A percentile compares a stretch with the other conserved stretches of the same genome.
Conservation (phyloP, 2,113 vertebrate genomes). For the Paratilapia polleni region DNA sequence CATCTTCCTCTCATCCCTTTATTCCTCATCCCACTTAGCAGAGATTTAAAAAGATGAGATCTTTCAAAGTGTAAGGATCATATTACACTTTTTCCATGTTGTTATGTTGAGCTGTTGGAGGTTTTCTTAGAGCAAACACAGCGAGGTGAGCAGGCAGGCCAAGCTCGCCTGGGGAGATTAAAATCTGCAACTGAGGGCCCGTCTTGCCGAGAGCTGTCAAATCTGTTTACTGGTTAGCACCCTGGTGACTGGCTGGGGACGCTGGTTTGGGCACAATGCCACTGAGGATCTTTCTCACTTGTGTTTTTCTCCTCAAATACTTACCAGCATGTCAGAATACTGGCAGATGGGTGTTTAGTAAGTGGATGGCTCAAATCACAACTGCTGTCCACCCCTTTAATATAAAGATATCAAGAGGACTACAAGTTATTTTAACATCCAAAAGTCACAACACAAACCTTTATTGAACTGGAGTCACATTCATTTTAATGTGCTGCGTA, state of each 20-base stretch:
- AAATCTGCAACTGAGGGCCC: conserved; percentile 48
- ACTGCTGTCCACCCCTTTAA: background rate
- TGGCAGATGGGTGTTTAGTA: background rate
- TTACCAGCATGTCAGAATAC: background rate
- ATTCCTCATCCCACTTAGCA: conserved; percentile 42
- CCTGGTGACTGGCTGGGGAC: conserved; percentile 12
- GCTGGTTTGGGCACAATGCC: conserved; percentile 11
- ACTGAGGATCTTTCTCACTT: conserved; percentile 19
- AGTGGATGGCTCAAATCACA: background rate
- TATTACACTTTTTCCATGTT: conserved; percentile 50
- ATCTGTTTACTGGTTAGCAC: conserved; percentile 59
- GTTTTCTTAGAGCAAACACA: conserved; percentile 43
- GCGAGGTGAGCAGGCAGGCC: conserved; percentile 57
- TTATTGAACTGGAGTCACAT: background rate
- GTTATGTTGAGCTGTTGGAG: conserved; percentile 42
- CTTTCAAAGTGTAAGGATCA: conserved; percentile 58
- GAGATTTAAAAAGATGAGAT: conserved; percentile 55
- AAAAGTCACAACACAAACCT: background rate
- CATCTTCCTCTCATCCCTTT: background rate
- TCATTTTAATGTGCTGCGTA: background rate
- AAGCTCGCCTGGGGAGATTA: conserved; percentile 61
- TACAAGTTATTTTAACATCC: background rate
- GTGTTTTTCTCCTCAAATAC: conserved; percentile 31
- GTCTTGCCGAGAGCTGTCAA: conserved; percentile 54
- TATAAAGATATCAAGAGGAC: background rate